phyloP scores from a whole-genome alignment of 2,888 invertebrate species.

The Sepioteuthis lessoniana region DNA sequence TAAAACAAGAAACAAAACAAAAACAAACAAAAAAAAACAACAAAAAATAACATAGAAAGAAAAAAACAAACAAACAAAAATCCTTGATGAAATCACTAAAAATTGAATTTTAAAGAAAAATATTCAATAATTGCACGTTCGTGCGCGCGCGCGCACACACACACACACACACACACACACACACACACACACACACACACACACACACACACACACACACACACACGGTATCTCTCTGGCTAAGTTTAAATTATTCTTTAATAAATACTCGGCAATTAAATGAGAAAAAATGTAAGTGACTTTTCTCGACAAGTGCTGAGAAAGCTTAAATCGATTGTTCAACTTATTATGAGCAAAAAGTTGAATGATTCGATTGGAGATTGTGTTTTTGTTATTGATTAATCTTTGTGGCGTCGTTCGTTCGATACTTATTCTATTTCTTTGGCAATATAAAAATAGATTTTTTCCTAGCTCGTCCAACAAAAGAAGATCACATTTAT shows the following conservation, averaged over 20 bases:
- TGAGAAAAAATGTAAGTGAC: not conserved
- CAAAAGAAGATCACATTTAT: constrained; percentile 14
- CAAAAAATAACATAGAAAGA: too few species aligned
- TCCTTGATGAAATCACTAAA: too few species aligned
- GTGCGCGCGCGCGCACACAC: too few species aligned
- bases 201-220: too few species aligned
- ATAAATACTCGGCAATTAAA: not conserved
- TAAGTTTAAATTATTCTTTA: not conserved
- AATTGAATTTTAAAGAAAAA: too few species aligned
- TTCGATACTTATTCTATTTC: constrained; percentile 6
- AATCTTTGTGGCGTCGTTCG: not conserved
- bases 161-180: too few species aligned
- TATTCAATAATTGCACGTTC: too few species aligned
- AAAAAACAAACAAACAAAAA: too few species aligned
- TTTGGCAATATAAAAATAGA: constrained; percentile 33
- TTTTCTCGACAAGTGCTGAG: not conserved
- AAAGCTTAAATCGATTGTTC: not conserved
- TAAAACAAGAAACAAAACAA: too few species aligned
- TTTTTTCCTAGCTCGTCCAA: not conserved
- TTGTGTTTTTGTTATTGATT: constrained; percentile 33
- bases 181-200: too few species aligned
- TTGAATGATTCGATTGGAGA: not conserved
- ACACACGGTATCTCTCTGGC: too few species aligned
- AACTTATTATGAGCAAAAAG: not conserved
- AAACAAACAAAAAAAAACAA: too few species aligned